Evolutionary conservation across 2,888 invertebrate genomes (phyloP), one percentile per base, ranked within the genome.

Genomic region (Lingula anatina): DNA sequence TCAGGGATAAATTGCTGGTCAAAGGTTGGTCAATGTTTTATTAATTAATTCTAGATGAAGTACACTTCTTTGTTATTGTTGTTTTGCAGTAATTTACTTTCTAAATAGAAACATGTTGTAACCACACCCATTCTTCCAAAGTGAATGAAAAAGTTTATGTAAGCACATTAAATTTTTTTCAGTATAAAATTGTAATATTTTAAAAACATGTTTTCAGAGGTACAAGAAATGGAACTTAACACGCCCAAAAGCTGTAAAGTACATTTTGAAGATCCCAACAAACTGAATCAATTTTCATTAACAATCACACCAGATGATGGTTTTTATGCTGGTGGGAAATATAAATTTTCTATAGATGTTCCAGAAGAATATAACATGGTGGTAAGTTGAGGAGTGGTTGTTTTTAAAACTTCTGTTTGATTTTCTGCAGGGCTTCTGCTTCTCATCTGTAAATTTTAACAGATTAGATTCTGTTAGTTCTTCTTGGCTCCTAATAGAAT

Each of bases 321-420:
- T 0, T 86, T 86, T 71, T 95, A 94, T 91, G 81, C 83, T 66
- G 88, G 88, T 49, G 95, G 95, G 31, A 83, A 82, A 61, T 96
- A 93, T 79, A 83, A 83, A 72, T 96, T 96, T 78, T 84, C 85
- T 70, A 83, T 95, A 61, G 82, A 83, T 68, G 89, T 95, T 51
- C 89, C 92, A 24, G 92, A 93, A 71, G 94, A 94, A 61, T 95
- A 95, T 82, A 95, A 95, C 79, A 93, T 93, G 86, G 88, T 89
- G 77, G 93, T 93, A 83, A 83, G 86, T 83, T 69, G 9, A 12
- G 15, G 9, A 31, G 31, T 31, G 9, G 9, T 31, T 31, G 9
- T 31, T 9, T 31, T 12, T 31, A 31, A 31, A 31, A 12, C 31
- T 31, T 31, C 31, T 9, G 9, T 31, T 50, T 26, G 5, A 23